Percentiles rank a stretch among this genome's conserved stretches.
These are phyloP conservation scores for Ips nitidus DNA, from an alignment of 1,140 invertebrate species.

Conservation along the genomic window DNA sequence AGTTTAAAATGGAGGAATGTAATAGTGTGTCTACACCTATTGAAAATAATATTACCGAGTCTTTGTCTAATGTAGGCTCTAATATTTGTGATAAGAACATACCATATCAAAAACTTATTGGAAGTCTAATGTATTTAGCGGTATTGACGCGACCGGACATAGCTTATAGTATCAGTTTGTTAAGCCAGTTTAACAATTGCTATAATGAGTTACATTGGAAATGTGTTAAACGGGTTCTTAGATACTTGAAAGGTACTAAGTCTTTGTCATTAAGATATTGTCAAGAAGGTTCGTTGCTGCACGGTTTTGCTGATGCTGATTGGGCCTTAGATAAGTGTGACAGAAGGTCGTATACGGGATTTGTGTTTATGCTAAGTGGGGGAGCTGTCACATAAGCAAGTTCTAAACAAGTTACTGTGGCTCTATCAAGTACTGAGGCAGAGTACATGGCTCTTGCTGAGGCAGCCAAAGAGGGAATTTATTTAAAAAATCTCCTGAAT, in stretches of 20 bases:
- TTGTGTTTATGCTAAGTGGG: too few species aligned
- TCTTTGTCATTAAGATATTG: too few species aligned
- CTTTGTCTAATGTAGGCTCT: not conserved
- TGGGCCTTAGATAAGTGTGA: too few species aligned
- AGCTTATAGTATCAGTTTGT: not conserved
- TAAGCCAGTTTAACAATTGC: constrained; percentile 5
- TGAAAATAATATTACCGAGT: not conserved
- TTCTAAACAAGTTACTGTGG: too few species aligned
- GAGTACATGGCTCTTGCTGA: too few species aligned
- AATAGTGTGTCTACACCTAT: not conserved
- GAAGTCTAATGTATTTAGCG: constrained; percentile 20
- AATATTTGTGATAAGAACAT: not conserved
- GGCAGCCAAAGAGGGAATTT: not conserved
- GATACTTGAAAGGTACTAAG: constrained; percentile 5
- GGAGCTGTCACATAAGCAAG: too few species aligned
- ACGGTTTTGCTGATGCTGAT: too few species aligned
- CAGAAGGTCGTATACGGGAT: too few species aligned
- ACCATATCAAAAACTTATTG: constrained; percentile 23
- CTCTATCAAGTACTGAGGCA: too few species aligned
- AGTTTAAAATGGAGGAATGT: not conserved
- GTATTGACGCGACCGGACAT: constrained; percentile 33
- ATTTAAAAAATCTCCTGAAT: not conserved
- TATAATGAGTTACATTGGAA: not conserved
- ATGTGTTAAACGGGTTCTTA: not conserved
- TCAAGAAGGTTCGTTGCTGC: too few species aligned